Evolutionary conservation across 2,797 vertebrate species (phyloP), one percentile per base, ranked within the genome.

Genomic region (Perdix hodgsoniae): DNA sequence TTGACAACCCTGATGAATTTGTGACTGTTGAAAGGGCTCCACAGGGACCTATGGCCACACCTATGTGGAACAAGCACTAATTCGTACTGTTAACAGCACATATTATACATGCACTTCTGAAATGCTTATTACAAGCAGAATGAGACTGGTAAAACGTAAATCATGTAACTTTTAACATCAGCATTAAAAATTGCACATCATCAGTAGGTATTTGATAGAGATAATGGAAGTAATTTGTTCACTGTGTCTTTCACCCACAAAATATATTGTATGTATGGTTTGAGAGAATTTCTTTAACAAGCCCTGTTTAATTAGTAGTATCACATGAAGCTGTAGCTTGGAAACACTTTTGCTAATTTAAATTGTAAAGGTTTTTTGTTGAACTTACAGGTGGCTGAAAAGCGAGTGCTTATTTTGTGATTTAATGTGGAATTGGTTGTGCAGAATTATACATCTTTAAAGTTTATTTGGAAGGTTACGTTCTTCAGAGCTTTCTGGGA

Each of bases 61-160:
- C 99, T 26, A 98, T 97, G 95, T 99, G 99, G 99, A 99, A 99
- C 97, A 99, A 99, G 96, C 99, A 99, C 96, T 99, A 95, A 98
- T 93, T 54, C 0, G 7, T 90, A 88, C 66, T 93, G 59, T 33
- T 89, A 80, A 26, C 81, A 82, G 64, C 79, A 44, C 59, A 11
- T 13, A 29, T 45, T 88, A 24, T 60, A 59, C 37, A 47, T 82
- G 50, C 64, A 84, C 85, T 94, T 90, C 78, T 42, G 84, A 67
- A 84, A 69, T 76, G 66, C 54, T 87, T 61, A 27, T 69, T 42
- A 40, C 6, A 65, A 66, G 57, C n/a, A 29, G 81, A 92, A 88
- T 1, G 9, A 81, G 65, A 79, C 78, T 92, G 50, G 76, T 91
- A 81, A 65, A 93, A n/a, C 45, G 61, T 81, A 44, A 84, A 78